Percentiles rank a stretch among this genome's conserved stretches.
Conservation (phyloP, 1,140 invertebrate genomes). For the Brachionus angularis region DNA sequence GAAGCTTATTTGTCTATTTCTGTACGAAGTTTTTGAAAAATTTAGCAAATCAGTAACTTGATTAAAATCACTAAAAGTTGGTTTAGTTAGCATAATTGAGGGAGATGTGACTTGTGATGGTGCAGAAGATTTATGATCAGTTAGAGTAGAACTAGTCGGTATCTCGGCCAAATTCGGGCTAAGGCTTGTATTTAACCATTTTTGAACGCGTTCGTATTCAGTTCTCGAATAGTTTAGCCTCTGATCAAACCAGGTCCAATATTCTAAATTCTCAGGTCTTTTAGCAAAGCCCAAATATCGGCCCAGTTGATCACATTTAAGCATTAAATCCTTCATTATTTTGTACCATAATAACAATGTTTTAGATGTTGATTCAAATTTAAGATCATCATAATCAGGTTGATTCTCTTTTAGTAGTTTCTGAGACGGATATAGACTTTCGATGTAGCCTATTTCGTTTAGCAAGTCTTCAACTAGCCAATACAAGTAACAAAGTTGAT, state of each 20-base stretch:
- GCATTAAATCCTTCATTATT: constrained; percentile 25
- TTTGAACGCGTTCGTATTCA: constrained; percentile 27
- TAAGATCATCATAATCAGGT: background rate
- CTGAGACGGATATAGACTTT: constrained; percentile 35
- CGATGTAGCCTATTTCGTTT: constrained; percentile 14
- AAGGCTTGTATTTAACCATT: constrained; percentile 4
- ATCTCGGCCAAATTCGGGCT: background rate
- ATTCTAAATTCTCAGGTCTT: background rate
- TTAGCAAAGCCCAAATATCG: background rate
- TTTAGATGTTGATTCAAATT: constrained; percentile 33
- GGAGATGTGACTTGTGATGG: background rate
- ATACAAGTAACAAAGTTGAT: constrained; percentile 12
- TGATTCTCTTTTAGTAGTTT: background rate
- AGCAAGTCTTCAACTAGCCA: constrained; percentile 17
- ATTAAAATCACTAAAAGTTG: no score
- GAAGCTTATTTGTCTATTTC: no score
- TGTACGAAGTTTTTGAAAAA: no score
- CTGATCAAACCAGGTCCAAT: constrained; percentile 21
- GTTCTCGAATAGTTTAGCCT: background rate
- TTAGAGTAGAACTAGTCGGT: no score
- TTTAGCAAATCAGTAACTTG: no score
- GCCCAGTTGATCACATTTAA: constrained; percentile 30
- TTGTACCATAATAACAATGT: constrained; percentile 25
- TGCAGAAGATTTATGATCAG: no score
- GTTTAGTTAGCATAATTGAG: no score